Conservation (phyloP, 30 jellyfish, hydroid and myxozoan genomes). For the Rhopilema esculentum region DNA sequence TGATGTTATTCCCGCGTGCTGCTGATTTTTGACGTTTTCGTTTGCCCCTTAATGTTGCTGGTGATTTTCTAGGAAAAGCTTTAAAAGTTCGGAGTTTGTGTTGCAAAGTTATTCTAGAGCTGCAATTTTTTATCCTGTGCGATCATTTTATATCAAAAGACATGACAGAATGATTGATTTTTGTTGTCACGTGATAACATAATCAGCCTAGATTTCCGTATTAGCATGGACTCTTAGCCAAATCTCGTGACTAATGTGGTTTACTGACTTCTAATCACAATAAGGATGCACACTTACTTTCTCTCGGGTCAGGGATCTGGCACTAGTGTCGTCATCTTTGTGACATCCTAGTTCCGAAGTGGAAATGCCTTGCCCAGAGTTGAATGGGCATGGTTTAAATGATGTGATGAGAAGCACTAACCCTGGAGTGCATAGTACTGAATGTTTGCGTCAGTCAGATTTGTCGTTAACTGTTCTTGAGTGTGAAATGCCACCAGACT, state of each 20-base stretch:
- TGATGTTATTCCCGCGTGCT: no score
- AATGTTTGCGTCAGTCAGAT: background rate
- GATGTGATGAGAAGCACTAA: background rate
- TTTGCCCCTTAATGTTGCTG: no score
- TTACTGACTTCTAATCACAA: background rate
- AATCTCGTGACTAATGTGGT: background rate
- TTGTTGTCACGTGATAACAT: background rate
- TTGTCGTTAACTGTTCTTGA: background rate
- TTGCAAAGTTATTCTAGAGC: background rate
- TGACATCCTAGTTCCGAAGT: background rate
- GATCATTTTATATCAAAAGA: background rate
- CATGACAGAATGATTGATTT: background rate
- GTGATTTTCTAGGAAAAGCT: no score
- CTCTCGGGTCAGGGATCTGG: background rate
- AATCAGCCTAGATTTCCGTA: background rate
- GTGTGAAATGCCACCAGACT: constrained; percentile 12
- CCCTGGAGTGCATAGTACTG: background rate
- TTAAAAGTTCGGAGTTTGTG: no score
- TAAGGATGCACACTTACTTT: background rate
- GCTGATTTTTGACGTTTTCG: no score
- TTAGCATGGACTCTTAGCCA: background rate
- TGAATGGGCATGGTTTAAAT: background rate
- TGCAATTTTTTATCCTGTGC: no score
- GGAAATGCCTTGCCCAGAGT: background rate
- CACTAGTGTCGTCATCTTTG: background rate